A percentile compares a stretch with the other conserved stretches of the same genome.
phyloP scores from a whole-genome alignment of 2,797 vertebrate genomes.

The Selene dorsalis region DNA sequence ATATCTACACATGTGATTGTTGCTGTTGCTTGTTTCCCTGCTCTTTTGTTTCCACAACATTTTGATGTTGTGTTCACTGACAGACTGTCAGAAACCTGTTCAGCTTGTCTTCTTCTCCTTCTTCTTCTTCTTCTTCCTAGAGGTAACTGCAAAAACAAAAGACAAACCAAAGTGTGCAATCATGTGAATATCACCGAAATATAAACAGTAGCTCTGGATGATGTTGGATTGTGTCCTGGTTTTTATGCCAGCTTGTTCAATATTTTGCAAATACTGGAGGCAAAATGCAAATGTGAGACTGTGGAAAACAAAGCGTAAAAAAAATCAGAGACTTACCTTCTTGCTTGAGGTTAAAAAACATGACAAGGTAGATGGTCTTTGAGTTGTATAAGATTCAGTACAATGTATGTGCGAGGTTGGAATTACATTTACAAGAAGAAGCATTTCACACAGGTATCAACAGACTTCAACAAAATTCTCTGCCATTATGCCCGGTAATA shows the following conservation, averaged over 20 bases:
- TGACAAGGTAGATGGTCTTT: neutral
- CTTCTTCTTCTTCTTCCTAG: constrained; percentile 11
- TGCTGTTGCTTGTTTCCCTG: neutral
- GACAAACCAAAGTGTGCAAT: constrained; percentile 22
- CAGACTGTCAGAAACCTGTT: constrained; percentile 38
- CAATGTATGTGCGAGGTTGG: neutral
- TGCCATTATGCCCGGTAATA: neutral
- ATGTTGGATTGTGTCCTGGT: neutral
- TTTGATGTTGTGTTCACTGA: neutral
- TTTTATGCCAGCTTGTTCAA: neutral
- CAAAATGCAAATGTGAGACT: constrained; percentile 3
- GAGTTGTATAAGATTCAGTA: neutral
- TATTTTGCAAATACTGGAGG: constrained; percentile 22
- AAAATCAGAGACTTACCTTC: neutral
- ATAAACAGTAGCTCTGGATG: constrained; percentile 36
- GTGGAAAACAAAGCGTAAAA: neutral
- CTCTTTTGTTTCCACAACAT: constrained; percentile 30
- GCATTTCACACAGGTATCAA: neutral
- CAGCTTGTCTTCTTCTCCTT: constrained; percentile 1
- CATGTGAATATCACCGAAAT: constrained; percentile 57
- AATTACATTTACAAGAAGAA: neutral
- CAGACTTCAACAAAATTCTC: neutral
- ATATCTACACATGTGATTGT: neutral
- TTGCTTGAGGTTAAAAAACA: neutral
- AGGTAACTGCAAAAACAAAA: constrained; percentile 22